Conservation (phyloP, 2,797 vertebrate species). For the Phoxinus dragarum region DNA sequence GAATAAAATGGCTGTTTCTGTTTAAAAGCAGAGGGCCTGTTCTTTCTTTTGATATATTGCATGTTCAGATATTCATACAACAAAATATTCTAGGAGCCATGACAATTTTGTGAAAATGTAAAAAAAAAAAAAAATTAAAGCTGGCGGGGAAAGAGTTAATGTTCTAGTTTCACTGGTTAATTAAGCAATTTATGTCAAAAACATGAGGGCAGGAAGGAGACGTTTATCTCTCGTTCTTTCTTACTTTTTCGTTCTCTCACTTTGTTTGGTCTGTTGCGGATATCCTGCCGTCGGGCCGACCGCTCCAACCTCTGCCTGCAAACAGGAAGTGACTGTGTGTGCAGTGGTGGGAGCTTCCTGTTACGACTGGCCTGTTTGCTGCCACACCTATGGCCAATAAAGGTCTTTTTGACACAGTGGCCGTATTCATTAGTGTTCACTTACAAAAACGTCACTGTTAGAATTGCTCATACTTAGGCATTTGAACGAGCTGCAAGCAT, state of each 20-base stretch:
- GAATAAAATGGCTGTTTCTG: too few relatives aligned
- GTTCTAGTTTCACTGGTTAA: neutral
- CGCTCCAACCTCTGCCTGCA: neutral
- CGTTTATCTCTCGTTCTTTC: slow-evolving; percentile 10
- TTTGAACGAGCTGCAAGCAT: neutral
- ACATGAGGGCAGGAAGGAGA: slow-evolving; percentile 23
- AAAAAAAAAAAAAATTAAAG: too few relatives aligned
- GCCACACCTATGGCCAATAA: slow-evolving; percentile 39
- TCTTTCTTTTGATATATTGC: too few relatives aligned
- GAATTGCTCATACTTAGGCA: neutral
- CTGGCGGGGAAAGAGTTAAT: too few relatives aligned
- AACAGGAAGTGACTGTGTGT: slow-evolving; percentile 47
- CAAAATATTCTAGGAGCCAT: too few relatives aligned
- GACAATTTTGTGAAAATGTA: too few relatives aligned
- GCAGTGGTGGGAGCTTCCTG: slow-evolving; percentile 40
- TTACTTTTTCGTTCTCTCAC: neutral
- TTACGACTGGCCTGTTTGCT: neutral
- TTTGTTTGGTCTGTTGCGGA: slow-evolving; percentile 36
- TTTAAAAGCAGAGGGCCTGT: too few relatives aligned
- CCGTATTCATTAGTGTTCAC: neutral
- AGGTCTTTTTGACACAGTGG: slow-evolving; percentile 4
- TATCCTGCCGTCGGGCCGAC: slow-evolving; percentile 36
- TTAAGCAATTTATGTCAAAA: neutral
- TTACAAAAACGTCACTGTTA: neutral
- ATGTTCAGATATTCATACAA: too few relatives aligned